phyloP scores from a whole-genome alignment of 2,797 vertebrate species.

The Lutjanus campechanus region DNA sequence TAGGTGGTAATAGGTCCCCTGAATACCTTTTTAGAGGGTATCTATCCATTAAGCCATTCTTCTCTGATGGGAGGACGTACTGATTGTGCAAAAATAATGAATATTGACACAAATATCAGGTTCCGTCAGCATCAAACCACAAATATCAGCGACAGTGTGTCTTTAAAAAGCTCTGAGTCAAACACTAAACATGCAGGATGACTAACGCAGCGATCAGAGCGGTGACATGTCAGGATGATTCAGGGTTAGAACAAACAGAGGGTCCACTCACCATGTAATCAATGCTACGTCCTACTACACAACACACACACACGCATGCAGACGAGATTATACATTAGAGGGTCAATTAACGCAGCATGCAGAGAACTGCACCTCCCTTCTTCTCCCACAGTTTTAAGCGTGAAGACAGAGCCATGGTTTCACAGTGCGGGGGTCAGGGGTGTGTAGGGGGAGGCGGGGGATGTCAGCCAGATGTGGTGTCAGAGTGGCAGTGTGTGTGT shows the following conservation, averaged over 20 bases:
- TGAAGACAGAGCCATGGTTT: slow-evolving; percentile 95
- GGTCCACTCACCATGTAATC: slow-evolving; percentile 21
- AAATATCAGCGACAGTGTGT: not conserved
- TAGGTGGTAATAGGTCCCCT: too few species aligned
- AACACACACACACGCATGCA: slow-evolving; percentile 13
- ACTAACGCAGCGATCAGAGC: slow-evolving; percentile 28
- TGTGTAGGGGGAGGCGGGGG: slow-evolving; percentile 29
- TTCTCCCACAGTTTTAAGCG: slow-evolving; percentile 97
- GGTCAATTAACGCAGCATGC: slow-evolving; percentile 52
- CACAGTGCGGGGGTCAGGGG: slow-evolving; percentile 11
- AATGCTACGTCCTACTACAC: not conserved
- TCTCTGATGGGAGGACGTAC: not conserved
- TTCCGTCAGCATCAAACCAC: not conserved
- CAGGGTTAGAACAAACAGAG: slow-evolving; percentile 33
- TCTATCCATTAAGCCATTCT: too few species aligned
- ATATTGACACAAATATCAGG: not conserved
- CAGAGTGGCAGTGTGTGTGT: slow-evolving; percentile 37
- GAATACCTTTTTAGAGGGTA: too few species aligned
- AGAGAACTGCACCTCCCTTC: slow-evolving; percentile 90
- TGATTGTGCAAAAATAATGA: not conserved
- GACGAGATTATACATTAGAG: not conserved
- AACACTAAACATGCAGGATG: slow-evolving; percentile 37
- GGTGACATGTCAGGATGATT: slow-evolving; percentile 20
- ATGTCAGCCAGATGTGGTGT: slow-evolving; percentile 71
- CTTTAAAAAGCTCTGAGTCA: slow-evolving; percentile 24